Percentiles rank a stretch among this genome's conserved stretches.
Evolutionary conservation across 2,113 vertebrate species (phyloP).

Genomic region (Pyxicephalus adspersus): DNA sequence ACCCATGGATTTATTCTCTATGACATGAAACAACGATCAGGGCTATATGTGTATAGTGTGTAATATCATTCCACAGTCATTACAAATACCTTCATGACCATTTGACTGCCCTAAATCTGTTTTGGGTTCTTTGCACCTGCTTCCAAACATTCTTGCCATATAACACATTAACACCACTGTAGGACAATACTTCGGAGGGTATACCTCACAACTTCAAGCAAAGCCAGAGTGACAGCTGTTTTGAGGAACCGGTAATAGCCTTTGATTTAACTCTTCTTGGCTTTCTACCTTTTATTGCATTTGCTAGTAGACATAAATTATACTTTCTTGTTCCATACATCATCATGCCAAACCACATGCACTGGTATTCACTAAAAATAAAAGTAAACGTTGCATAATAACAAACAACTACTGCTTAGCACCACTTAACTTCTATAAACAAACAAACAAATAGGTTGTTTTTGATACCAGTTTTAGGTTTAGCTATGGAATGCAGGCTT

Average conservation of each 20-base stretch:
- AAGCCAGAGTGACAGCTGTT: no score
- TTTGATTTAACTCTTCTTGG: no score
- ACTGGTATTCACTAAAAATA: constrained; percentile 39
- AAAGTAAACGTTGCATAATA: constrained; percentile 35
- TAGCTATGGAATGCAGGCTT: not conserved
- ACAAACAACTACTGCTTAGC: constrained; percentile 1
- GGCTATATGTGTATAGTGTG: not conserved
- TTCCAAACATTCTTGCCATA: no score
- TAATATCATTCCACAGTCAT: not conserved
- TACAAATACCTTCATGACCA: no score
- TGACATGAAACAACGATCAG: not conserved
- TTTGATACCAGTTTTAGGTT: constrained; percentile 4
- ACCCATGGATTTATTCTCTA: no score
- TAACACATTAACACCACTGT: no score
- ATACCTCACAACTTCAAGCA: no score
- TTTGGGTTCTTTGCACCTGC: no score
- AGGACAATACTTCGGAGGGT: no score
- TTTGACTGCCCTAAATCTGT: no score
- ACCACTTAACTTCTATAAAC: constrained; percentile 12
- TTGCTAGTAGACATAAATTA: constrained; percentile 6
- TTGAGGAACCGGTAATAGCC: no score
- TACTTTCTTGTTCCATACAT: constrained; percentile 1
- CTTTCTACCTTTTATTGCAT: no score
- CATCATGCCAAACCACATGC: constrained; percentile 31
- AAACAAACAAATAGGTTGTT: constrained; percentile 4